These are phyloP conservation scores for Philereme transversata DNA, from an alignment of 2,888 invertebrate species.

Conservation along the genomic window DNA sequence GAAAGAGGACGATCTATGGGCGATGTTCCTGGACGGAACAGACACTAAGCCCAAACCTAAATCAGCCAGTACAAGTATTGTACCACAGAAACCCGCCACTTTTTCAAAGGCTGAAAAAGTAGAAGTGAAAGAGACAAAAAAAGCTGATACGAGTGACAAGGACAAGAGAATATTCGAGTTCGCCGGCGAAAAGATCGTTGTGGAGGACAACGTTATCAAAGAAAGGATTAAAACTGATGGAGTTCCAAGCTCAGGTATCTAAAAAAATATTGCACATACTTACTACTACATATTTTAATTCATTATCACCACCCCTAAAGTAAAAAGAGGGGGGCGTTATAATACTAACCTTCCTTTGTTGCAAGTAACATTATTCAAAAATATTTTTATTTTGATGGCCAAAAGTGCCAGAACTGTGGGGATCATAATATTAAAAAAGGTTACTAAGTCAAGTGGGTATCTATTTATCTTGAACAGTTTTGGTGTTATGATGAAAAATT, in stretches of 20 bases:
- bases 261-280: too few species aligned
- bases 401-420: too few species aligned
- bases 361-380: too few species aligned
- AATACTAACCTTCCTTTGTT: too few species aligned
- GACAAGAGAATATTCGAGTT: conserved; percentile 91
- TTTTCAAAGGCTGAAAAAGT: conserved; percentile 5
- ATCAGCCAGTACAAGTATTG: conserved; percentile 34
- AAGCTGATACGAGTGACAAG: conserved; percentile 77
- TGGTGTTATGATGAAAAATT: too few species aligned
- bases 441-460: too few species aligned
- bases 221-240: conserved; percentile 68
- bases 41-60: conserved; percentile 70
- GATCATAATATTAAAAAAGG: too few species aligned
- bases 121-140: conserved; percentile 22
- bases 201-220: conserved; percentile 71
- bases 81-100: conserved; percentile 35
- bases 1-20: conserved; percentile 90
- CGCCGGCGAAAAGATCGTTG: conserved; percentile 92
- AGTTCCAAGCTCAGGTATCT: conserved; percentile 56
- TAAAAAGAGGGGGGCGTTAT: too few species aligned
- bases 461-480: too few species aligned
- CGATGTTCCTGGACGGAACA: conserved; percentile 89
- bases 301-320: too few species aligned
- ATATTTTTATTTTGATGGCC: too few species aligned
- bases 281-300: too few species aligned